These are phyloP conservation scores for Liposcelis brunnea DNA, from an alignment of 2,888 invertebrate genomes.

Conservation along the genomic window DNA sequence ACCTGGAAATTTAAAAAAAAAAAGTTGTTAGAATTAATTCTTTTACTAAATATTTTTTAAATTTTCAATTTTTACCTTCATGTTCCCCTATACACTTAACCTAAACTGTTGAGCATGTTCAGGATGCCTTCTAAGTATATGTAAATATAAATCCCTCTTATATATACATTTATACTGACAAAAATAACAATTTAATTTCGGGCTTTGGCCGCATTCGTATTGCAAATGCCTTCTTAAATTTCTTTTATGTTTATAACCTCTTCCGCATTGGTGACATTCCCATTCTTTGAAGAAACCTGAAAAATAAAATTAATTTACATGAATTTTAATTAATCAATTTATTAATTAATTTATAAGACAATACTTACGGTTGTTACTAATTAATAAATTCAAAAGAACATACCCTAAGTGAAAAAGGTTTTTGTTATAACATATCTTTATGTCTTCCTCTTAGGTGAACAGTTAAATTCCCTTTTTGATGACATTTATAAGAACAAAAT, in stretches of 20 bases:
- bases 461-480: slow-evolving; percentile 24
- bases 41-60: not conserved
- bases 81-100: not conserved
- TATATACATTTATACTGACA: slow-evolving; percentile 26
- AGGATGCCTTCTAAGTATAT: slow-evolving; percentile 18
- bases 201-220: slow-evolving; percentile 30
- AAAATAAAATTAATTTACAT: not conserved
- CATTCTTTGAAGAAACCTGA: slow-evolving; percentile 17
- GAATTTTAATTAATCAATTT: not conserved
- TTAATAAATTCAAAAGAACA: not conserved
- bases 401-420: too few relatives aligned
- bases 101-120: slow-evolving; percentile 13
- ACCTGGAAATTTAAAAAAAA: not conserved
- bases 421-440: not conserved
- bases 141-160: slow-evolving; percentile 24
- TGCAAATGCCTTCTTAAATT: slow-evolving; percentile 30
- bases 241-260: slow-evolving; percentile 26
- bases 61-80: not conserved
- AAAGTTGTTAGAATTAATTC: too few relatives aligned
- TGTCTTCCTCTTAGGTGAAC: slow-evolving; percentile 18
- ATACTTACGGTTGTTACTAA: not conserved
- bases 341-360: not conserved
- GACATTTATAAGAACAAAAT: slow-evolving; percentile 22
- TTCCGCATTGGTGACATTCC: slow-evolving; percentile 27
- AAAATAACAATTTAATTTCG: slow-evolving; percentile 29